A percentile compares a stretch with the other conserved stretches of the same genome.
These are phyloP conservation scores for Phalacrocorax pelagicus DNA, from an alignment of 2,113 vertebrate species.

Conservation along the genomic window DNA sequence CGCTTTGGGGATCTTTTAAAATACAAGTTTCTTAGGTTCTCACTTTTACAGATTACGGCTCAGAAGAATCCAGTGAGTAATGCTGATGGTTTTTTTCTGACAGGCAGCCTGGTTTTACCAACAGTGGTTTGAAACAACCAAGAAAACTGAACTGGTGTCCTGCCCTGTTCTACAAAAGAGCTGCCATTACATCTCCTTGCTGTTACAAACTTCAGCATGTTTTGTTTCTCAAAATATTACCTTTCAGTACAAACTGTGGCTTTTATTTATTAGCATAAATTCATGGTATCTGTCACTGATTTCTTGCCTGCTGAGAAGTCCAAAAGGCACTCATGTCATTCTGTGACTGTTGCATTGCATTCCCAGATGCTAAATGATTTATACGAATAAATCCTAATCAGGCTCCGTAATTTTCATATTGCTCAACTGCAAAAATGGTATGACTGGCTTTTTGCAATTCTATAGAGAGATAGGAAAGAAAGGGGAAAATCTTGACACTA, in stretches of 20 bases:
- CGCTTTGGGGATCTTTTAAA: neutral
- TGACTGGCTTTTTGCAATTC: neutral
- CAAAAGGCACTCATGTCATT: neutral
- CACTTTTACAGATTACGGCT: neutral
- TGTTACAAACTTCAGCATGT: neutral
- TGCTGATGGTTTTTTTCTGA: neutral
- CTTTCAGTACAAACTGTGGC: neutral
- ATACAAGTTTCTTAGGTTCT: neutral
- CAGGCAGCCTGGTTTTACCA: neutral
- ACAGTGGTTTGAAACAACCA: neutral
- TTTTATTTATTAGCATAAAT: neutral
- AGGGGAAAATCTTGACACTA: neutral
- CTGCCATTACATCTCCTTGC: neutral
- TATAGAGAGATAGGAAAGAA: neutral
- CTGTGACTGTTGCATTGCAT: neutral
- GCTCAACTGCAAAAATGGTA: neutral
- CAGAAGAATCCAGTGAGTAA: neutral
- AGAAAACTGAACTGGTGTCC: neutral
- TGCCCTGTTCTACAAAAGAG: neutral
- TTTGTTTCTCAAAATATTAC: neutral
- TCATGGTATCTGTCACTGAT: neutral
- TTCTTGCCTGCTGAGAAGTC: neutral
- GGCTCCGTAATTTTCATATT: neutral
- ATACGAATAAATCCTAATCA: neutral
- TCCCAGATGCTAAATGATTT: neutral